These are phyloP conservation scores for Gnathonemus longibarbis DNA, from an alignment of 2,113 vertebrate genomes.

Conservation along the genomic window DNA sequence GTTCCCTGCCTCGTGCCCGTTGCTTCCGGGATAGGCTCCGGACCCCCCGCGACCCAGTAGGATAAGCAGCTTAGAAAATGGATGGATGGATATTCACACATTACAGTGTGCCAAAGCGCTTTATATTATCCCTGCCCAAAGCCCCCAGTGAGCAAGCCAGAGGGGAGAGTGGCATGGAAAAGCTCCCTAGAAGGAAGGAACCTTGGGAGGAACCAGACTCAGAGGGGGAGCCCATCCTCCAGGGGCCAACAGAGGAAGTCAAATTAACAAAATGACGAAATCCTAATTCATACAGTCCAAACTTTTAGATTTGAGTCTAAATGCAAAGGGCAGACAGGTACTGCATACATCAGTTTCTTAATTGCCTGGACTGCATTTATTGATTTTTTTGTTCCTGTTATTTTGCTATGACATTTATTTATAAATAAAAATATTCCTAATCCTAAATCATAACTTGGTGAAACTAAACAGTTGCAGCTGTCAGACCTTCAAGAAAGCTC, in stretches of 20 bases:
- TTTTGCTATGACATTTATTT: background rate
- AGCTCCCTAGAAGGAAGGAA: too few species aligned
- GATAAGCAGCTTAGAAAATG: too few species aligned
- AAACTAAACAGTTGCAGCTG: background rate
- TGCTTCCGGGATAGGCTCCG: too few species aligned
- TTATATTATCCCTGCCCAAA: too few species aligned
- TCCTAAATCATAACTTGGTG: background rate
- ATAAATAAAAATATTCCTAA: background rate
- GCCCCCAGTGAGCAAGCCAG: too few species aligned
- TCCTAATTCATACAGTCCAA: background rate
- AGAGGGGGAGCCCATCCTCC: background rate
- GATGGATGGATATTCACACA: too few species aligned
- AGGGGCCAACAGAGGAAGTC: accelerated
- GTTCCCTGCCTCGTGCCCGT: too few species aligned
- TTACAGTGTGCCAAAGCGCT: too few species aligned
- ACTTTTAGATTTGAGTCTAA: background rate
- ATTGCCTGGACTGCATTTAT: background rate
- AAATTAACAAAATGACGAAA: background rate
- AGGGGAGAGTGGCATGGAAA: too few species aligned
- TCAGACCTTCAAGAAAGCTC: background rate
- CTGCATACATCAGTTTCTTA: background rate
- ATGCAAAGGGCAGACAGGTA: background rate
- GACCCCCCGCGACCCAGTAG: too few species aligned
- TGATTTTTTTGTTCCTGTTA: background rate
- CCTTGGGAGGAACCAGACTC: too few species aligned